Base-by-base conservation (phyloP, 2,113 vertebrate genomes). In the Centropristis striata region DNA sequence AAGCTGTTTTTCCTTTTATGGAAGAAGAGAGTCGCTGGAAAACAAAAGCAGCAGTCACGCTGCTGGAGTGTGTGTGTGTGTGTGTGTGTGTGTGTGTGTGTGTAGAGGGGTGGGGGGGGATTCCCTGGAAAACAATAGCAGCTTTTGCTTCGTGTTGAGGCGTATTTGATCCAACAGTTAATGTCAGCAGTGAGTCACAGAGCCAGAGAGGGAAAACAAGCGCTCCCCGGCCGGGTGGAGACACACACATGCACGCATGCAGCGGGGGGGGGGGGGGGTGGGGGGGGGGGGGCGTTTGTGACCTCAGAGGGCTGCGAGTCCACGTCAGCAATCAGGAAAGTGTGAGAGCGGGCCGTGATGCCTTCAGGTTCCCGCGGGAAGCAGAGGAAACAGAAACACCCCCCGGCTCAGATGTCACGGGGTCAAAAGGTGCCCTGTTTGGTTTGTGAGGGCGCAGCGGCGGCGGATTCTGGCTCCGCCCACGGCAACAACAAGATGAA, bases 161-260 rank as follows among this genome's bases (percentile, higher is more conserved):
- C 1, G 11, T 58, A 3, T 16, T 13, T 28, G 37, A 58, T 32
- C 39, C 47, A 53, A 66, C 4, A 20, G 4, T 67, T 73, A 58
- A 88, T 69, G 72, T 78, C 81, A 75, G 68, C 54, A n/a, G 57
- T 88, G 89, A 89, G 74, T 90, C 89, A 87, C 6, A 39, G 5
- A 81, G 44, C 21, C 60, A 61, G 51, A 75, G 54, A 76, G 50
- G 58, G 64, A 88, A 78, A 86, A 86, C 71, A 82, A 74, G 79
- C 58, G 28, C 61, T 63, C 77, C 39, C 60, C 41, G 3, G 37
- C 8, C 2, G 78, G 50, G 3, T 10, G 68, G 66, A 18, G 23
- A 21, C 20, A 10, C 2, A 25, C 32, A 32, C 4, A 32, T 32
- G 32, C 3, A 6, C 6, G 32, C 6, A 32, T 32, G 32, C 6